Conservation (phyloP, 2,113 vertebrate genomes). For the Saccopteryx leptura region DNA sequence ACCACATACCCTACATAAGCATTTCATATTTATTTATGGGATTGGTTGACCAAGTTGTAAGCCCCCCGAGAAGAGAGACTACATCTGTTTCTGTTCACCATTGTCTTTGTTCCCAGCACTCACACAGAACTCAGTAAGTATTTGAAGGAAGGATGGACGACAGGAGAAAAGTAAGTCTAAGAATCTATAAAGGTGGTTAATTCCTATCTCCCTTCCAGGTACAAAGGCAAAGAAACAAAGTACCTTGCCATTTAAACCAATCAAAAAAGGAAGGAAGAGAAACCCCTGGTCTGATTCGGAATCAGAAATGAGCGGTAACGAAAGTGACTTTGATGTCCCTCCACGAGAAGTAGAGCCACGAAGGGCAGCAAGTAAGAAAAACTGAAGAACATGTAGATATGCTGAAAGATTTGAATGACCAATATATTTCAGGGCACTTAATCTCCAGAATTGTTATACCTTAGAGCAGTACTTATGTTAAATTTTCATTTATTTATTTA, state of each 20-base stretch:
- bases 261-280: slow-evolving; percentile 90
- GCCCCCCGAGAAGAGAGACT: background rate
- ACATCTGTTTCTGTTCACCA: background rate
- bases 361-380: slow-evolving; percentile 87
- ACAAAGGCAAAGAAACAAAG: slow-evolving; percentile 92
- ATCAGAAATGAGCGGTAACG: slow-evolving; percentile 84
- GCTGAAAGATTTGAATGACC: background rate
- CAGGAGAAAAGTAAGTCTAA: slow-evolving; percentile 2
- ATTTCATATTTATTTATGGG: background rate
- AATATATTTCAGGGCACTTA: background rate
- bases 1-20: background rate
- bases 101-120: background rate
- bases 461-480: slow-evolving; percentile 10
- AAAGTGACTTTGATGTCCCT: slow-evolving; percentile 83
- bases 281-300: slow-evolving; percentile 91
- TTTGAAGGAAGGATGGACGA: background rate
- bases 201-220: slow-evolving; percentile 53
- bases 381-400: no score
- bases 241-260: slow-evolving; percentile 93
- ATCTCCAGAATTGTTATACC: background rate
- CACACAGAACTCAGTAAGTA: background rate
- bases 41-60: background rate
- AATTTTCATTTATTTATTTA: no score
- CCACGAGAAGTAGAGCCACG: slow-evolving; percentile 86
- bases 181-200: slow-evolving; percentile 34